phyloP scores from a whole-genome alignment of 2,113 vertebrate genomes.

The Lampris incognitus region DNA sequence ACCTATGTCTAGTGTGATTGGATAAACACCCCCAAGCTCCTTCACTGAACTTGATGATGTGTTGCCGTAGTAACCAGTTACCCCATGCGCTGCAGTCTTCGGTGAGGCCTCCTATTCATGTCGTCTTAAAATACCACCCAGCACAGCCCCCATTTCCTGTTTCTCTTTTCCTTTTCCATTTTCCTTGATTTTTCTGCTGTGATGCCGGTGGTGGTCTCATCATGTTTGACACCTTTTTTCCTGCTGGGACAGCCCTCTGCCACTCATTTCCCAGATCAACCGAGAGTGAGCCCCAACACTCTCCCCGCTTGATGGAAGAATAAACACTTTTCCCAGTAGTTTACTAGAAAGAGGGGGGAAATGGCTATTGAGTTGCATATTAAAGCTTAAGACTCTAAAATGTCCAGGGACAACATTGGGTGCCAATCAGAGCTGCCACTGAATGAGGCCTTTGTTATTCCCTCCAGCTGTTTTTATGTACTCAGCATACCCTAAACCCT shows the following conservation, averaged over 20 bases:
- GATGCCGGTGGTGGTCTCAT: conserved; percentile 32
- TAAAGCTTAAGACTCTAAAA: conserved; percentile 55
- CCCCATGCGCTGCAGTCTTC: not conserved
- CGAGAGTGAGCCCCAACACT: conserved; percentile 39
- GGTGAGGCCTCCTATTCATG: not conserved
- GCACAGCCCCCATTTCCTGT: not conserved
- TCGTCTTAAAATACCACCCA: not conserved
- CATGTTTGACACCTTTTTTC: conserved; percentile 25
- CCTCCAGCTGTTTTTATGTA: conserved; percentile 49
- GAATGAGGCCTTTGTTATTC: conserved; percentile 59
- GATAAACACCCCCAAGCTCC: not conserved
- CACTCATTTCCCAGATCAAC: conserved; percentile 47
- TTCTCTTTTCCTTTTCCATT: conserved; percentile 18
- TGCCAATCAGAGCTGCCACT: conserved; percentile 58
- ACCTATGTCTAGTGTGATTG: no score
- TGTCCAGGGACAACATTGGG: conserved; percentile 51
- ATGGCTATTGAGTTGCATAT: conserved; percentile 55
- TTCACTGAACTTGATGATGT: conserved; percentile 1
- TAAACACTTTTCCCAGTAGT: not conserved
- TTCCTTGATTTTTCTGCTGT: conserved; percentile 6
- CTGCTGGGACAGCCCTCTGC: conserved; percentile 34
- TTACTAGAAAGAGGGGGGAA: conserved; percentile 11
- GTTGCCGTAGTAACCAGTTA: conserved; percentile 27
- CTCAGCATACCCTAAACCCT: conserved; percentile 23
- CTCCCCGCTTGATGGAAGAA: conserved; percentile 53